Evolutionary conservation across 2,888 invertebrate species (phyloP).

Genomic region (Drosophila planitibia): DNA sequence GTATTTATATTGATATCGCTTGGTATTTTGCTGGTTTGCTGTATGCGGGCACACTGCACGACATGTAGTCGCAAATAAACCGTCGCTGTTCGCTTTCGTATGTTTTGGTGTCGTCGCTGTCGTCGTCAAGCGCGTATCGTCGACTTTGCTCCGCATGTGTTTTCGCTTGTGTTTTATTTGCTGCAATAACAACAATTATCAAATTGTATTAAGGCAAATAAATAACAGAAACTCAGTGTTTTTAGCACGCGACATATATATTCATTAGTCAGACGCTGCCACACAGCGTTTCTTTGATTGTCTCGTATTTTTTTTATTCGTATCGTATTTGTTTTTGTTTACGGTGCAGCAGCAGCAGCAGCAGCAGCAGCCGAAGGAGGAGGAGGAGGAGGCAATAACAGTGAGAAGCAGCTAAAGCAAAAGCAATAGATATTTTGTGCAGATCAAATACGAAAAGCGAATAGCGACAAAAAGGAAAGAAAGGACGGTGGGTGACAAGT

Average conservation of each 20-base stretch:
- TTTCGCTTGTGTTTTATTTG: slow-evolving; percentile 38
- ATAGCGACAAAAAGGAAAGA: slow-evolving; percentile 21
- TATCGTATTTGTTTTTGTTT: slow-evolving; percentile 37
- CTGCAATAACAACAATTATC: slow-evolving; percentile 31
- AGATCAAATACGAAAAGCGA: slow-evolving; percentile 37
- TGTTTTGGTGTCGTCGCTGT: slow-evolving; percentile 56
- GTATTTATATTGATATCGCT: neutral
- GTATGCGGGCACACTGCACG: slow-evolving; percentile 35
- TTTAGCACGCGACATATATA: slow-evolving; percentile 22
- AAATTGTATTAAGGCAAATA: slow-evolving; percentile 40
- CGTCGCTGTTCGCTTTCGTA: slow-evolving; percentile 28
- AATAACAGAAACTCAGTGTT: slow-evolving; percentile 25
- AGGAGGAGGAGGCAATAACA: slow-evolving; percentile 4
- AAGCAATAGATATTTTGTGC: slow-evolving; percentile 16
- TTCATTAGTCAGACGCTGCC: slow-evolving; percentile 7
- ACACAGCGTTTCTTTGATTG: neutral
- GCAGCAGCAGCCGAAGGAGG: neutral
- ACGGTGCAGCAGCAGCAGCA: slow-evolving; percentile 1
- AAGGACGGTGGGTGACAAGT: slow-evolving; percentile 46
- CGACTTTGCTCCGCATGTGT: slow-evolving; percentile 15
- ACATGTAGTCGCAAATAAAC: slow-evolving; percentile 32
- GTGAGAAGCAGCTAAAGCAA: slow-evolving; percentile 4
- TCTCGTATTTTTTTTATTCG: slow-evolving; percentile 31
- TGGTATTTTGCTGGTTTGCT: slow-evolving; percentile 3
- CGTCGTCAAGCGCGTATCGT: slow-evolving; percentile 54